These are phyloP conservation scores for Opisthograptis luteolata DNA, from an alignment of 2,888 invertebrate species.

Conservation along the genomic window DNA sequence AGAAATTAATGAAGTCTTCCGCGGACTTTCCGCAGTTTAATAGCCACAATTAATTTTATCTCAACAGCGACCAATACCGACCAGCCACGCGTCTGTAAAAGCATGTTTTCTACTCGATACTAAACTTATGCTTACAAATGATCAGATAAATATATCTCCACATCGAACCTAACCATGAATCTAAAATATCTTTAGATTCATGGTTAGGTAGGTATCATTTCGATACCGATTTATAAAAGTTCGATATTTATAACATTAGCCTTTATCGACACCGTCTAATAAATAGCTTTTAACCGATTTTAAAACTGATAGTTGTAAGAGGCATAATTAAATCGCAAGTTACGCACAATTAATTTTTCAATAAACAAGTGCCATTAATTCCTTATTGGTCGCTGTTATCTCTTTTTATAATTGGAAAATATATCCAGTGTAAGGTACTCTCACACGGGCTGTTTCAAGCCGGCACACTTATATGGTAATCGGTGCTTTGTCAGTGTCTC, in stretches of 20 bases:
- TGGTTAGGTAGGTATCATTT: background rate
- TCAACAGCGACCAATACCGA: conserved; percentile 65
- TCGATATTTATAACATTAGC: background rate
- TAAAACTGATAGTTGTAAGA: conserved; percentile 32
- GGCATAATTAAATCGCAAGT: conserved; percentile 43
- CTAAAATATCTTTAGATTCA: too few species aligned
- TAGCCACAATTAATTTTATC: conserved; percentile 80
- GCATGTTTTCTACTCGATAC: conserved; percentile 21
- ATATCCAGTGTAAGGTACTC: conserved; percentile 31
- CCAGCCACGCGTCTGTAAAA: conserved; percentile 39
- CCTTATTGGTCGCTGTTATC: conserved; percentile 54
- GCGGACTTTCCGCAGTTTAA: conserved; percentile 78
- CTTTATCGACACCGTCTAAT: conserved; percentile 16
- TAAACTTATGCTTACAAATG: conserved; percentile 15
- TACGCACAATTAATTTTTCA: conserved; percentile 56
- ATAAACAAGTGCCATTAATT: conserved; percentile 52
- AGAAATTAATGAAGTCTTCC: conserved; percentile 82
- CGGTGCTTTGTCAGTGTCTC: conserved; percentile 58
- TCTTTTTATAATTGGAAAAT: conserved; percentile 58
- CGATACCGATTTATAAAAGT: conserved; percentile 4
- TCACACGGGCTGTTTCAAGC: conserved; percentile 4
- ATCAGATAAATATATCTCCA: conserved; percentile 17
- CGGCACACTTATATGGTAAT: conserved; percentile 57
- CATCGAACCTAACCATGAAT: too few species aligned
- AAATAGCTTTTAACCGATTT: conserved; percentile 23